Base-by-base conservation (phyloP, 2,113 vertebrate species). In the Elephas maximus region DNA sequence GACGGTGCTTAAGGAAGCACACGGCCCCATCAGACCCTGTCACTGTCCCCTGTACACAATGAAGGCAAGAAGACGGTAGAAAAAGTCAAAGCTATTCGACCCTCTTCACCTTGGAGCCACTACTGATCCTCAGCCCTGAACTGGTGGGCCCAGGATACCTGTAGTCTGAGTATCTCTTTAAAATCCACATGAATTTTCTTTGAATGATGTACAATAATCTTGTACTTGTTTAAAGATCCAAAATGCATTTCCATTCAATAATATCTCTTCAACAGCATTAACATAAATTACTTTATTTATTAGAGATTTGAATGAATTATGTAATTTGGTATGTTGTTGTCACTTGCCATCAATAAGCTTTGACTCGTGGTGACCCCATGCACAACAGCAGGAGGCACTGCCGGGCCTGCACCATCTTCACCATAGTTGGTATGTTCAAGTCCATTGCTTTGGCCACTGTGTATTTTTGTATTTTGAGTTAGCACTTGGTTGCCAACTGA, bases 241-340 rank as follows among this genome's bases (percentile, higher is more conserved):
- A 71, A 90, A 63, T 74, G 48, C 5, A 41, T 60, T 9, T 37
- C 26, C 24, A 81, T 23, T 15, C 65, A 45, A 57, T 20, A 73
- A 23, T 17, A 67, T 12, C 28, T 79, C 44, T 86, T 20, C 33
- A 84, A 44, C 17, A 53, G 20, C 41, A 83, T 14, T 77, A 88
- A 74, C 10, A 15, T 78, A 71, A 91, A 80, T 85, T 90, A 26
- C n/a, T 80, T 93, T 77, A 51, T 78, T 93, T 76, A 45, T 21
- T 88, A 83, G 28, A 67, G 14, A 23, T 83, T 48, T 81, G 57
- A 96, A 80, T 80, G 15, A 69, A 78, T 88, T 82, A 63, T 83
- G 20, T 37, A 84, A 45, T 24, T 76, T 77, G 45, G 82, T 60
- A 9, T 78, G 28, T 80, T 73, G 33, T 7, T 5, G 12, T n/a